Evolutionary conservation across 2,888 invertebrate species (phyloP).

Genomic region (Trichogramma evanescens): DNA sequence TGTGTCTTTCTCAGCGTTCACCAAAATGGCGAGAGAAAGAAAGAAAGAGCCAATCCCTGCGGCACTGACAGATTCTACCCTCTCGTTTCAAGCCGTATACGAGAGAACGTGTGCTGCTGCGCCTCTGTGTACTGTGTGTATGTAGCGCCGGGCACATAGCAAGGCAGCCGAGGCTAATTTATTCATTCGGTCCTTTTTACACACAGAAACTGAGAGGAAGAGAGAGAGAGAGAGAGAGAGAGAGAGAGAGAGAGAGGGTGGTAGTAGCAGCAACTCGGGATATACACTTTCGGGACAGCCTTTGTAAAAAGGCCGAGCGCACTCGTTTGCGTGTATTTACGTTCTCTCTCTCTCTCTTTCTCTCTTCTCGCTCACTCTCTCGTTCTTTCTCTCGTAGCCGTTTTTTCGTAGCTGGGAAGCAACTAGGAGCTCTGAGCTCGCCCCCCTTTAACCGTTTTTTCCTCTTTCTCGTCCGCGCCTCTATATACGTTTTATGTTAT

Average conservation of each 20-base stretch:
- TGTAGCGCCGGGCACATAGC: constrained; percentile 1
- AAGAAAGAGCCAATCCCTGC: constrained; percentile 28
- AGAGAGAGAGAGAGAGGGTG: constrained; percentile 16
- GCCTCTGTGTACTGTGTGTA: background rate
- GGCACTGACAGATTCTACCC: constrained; percentile 22
- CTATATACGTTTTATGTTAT: too few species aligned
- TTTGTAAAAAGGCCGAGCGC: constrained; percentile 38
- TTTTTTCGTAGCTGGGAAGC: background rate
- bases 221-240: background rate
- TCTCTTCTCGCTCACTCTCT: constrained; percentile 24
- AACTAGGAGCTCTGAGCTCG: too few species aligned
- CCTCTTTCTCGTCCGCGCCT: too few species aligned
- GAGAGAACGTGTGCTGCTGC: too few species aligned
- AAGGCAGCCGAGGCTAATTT: background rate
- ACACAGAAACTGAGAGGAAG: constrained; percentile 10
- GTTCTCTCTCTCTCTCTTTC: constrained; percentile 21
- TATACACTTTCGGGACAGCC: constrained; percentile 27
- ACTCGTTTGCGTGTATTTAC: constrained; percentile 2
- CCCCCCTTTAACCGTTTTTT: too few species aligned
- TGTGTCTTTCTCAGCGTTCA: constrained; percentile 31
- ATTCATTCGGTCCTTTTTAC: background rate
- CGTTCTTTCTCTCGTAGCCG: background rate
- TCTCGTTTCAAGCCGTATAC: background rate
- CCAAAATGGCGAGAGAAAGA: constrained; percentile 39
- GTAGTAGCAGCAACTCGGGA: constrained; percentile 26